Base-by-base conservation (phyloP, 2,797 vertebrate species). In the Clamator glandarius region DNA sequence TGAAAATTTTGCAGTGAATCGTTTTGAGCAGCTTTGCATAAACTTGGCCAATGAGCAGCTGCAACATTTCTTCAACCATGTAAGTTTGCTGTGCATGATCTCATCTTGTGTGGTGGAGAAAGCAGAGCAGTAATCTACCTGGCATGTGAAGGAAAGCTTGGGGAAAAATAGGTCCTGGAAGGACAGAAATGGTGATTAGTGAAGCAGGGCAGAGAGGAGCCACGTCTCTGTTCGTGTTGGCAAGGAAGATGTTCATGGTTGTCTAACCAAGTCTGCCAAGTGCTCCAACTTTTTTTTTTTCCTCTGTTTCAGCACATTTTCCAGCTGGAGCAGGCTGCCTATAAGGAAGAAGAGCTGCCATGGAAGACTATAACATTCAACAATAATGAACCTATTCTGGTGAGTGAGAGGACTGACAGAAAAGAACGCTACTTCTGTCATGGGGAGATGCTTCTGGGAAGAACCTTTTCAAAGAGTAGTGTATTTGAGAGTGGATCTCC, bases 41-140 rank as follows among this genome's bases (percentile, higher is more conserved):
- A 98, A 98, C 89, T 96, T 98, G 73, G 98, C 98, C 57, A 98
- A 98, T 61, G 98, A 98, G 86, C 97, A 98, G 94, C 97, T 98
- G 58, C 98, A 98, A 96, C 98, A 97, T 90, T 98, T 98, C 96
- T 98, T 98, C 83, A 98, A 98, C 80, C 97, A 97, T 33, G 98
- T 98, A 95, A 96, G 98, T 97, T 25, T 69, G 13, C 42, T 78
- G 36, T 57, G 58, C 4, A 15, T 87, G 26, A 35, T 58, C 33
- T 91, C 79, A 36, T 9, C n/a, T 58, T 54, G 7, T 16, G 21
- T 24, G n/a, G 19, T 6, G 6, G 69, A 39, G 77, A 51, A 62
- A 66, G 12, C 33, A 68, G 41, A 91, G 5, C 33, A 13, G n/a
- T 78, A 21, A 18, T 66, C 12, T 48, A 4, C 25, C 35, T 82